Evolutionary conservation across 2,113 vertebrate genomes (phyloP).

Genomic region (Larimichthys polyactis): DNA sequence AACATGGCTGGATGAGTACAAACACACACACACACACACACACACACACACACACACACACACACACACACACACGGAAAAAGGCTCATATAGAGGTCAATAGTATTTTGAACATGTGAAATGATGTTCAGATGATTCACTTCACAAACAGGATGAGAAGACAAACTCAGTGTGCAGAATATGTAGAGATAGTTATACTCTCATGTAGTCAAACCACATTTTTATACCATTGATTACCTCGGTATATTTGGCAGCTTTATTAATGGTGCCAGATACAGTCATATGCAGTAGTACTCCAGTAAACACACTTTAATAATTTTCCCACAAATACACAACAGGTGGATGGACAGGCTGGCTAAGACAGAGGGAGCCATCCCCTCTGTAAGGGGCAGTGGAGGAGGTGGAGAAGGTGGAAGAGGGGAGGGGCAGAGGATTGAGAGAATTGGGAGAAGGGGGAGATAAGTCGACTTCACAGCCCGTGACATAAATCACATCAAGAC

Average conservation of each 20-base stretch:
- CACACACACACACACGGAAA: constrained; percentile 30
- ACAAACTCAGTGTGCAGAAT: neutral
- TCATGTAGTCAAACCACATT: neutral
- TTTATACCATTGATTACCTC: neutral
- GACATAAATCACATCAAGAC: constrained; percentile 94
- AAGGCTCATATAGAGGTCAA: neutral
- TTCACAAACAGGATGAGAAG: neutral
- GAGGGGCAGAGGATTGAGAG: constrained; percentile 60
- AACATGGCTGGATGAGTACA: constrained; percentile 44
- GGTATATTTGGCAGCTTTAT: neutral
- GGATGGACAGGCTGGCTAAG: constrained; percentile 81
- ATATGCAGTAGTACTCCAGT: neutral
- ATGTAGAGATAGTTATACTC: neutral
- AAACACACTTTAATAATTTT: neutral
- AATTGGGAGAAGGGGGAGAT: constrained; percentile 82
- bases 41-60: constrained; percentile 33
- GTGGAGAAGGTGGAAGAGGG: constrained; percentile 43
- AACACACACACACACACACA: constrained; percentile 36
- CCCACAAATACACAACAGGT: constrained; percentile 39
- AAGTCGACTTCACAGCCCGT: constrained; percentile 90
- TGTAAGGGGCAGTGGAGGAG: constrained; percentile 33
- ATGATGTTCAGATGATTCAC: neutral
- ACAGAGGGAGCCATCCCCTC: constrained; percentile 77
- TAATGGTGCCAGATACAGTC: too few relatives aligned
- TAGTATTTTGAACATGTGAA: neutral